A percentile compares a stretch with the other conserved stretches of the same genome.
phyloP scores from a whole-genome alignment of 2,113 vertebrate species.

The Paramisgurnus dabryanus region DNA sequence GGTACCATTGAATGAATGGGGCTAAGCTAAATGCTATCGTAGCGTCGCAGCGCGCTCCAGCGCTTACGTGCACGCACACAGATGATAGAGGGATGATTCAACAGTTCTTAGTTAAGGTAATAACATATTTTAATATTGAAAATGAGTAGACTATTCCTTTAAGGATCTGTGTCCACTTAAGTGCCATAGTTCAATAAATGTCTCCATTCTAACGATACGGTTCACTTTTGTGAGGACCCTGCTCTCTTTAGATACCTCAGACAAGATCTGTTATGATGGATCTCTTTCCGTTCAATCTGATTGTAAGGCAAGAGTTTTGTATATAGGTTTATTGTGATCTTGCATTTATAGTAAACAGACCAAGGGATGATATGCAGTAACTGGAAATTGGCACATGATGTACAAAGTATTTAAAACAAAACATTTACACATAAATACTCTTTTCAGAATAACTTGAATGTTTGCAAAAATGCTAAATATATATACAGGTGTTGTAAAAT shows the following conservation, averaged over 20 bases:
- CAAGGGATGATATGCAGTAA: neutral
- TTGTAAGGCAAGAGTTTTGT: neutral
- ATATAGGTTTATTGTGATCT: neutral
- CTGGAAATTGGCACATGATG: neutral
- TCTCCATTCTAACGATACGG: neutral
- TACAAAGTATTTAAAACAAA: neutral
- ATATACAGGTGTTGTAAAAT: slow-evolving; percentile 19
- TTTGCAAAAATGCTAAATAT: slow-evolving; percentile 9
- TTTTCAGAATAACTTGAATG: neutral
- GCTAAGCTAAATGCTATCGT: too few species aligned
- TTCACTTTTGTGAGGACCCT: neutral
- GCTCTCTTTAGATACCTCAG: slow-evolving; percentile 17
- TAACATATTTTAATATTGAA: too few species aligned
- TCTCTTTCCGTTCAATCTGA: neutral
- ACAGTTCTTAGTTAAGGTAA: too few species aligned
- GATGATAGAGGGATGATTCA: too few species aligned
- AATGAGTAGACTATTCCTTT: too few species aligned
- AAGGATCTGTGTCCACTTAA: neutral
- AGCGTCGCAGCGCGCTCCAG: too few species aligned
- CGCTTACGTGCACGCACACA: too few species aligned
- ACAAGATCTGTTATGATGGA: neutral
- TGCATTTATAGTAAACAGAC: slow-evolving; percentile 6
- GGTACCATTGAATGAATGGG: too few species aligned
- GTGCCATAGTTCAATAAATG: neutral
- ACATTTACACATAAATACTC: neutral